A percentile compares a stretch with the other conserved stretches of the same genome.
phyloP scores from a whole-genome alignment of 2,113 vertebrate species.

The Solea solea region DNA sequence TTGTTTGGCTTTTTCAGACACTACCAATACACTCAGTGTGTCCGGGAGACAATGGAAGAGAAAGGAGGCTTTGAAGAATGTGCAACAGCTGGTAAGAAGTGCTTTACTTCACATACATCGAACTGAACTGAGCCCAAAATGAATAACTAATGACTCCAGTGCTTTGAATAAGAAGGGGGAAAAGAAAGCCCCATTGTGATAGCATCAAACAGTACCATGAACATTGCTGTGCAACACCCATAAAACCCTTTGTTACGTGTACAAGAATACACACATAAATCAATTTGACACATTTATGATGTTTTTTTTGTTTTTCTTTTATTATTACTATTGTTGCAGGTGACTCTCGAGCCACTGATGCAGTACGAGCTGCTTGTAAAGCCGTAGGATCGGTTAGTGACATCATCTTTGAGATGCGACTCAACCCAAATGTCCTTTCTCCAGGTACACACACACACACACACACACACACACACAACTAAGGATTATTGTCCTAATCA shows the following conservation, averaged over 20 bases:
- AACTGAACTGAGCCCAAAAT: not conserved
- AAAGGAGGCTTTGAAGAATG: slow-evolving; percentile 79
- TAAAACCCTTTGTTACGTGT: too few relatives aligned
- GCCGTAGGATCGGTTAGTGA: slow-evolving; percentile 83
- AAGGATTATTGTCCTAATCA: too few relatives aligned
- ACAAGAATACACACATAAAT: too few relatives aligned
- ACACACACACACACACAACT: not conserved
- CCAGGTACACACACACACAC: slow-evolving; percentile 70
- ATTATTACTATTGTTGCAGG: slow-evolving; percentile 50
- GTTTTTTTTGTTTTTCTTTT: too few relatives aligned
- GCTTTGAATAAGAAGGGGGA: too few relatives aligned
- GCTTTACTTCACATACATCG: not conserved
- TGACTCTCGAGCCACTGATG: slow-evolving; percentile 70
- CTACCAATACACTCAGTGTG: slow-evolving; percentile 73
- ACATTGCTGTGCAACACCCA: too few relatives aligned
- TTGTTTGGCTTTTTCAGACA: slow-evolving; percentile 65
- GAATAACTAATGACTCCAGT: not conserved
- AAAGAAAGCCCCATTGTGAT: too few relatives aligned
- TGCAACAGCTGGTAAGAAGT: slow-evolving; percentile 67
- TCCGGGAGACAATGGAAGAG: slow-evolving; percentile 75
- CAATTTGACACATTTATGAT: not conserved
- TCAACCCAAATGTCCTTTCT: slow-evolving; percentile 81
- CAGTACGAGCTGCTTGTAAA: slow-evolving; percentile 79
- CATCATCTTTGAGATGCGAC: slow-evolving; percentile 86
- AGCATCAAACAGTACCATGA: too few relatives aligned